Evolutionary conservation across 2,888 invertebrate species (phyloP).

Genomic region (Caenorhabditis zanzibari): DNA sequence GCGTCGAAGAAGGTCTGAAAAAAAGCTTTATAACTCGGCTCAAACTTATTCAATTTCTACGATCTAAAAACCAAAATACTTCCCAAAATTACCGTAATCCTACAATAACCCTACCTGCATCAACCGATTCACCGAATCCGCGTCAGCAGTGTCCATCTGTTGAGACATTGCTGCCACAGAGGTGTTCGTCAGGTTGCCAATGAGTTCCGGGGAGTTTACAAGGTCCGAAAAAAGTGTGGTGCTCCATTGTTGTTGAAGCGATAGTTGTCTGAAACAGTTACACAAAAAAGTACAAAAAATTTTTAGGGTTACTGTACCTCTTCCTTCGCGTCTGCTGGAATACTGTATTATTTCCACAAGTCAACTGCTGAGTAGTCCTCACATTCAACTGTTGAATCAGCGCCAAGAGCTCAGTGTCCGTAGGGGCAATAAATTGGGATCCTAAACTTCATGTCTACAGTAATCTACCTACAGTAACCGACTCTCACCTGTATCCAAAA

Average conservation of each 20-base stretch:
- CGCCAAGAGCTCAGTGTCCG: constrained; percentile 65
- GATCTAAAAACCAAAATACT: background rate
- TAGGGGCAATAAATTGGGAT: constrained; percentile 72
- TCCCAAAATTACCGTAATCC: background rate
- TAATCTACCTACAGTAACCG: too few species aligned
- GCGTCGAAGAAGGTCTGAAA: constrained; percentile 75
- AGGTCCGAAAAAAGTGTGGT: constrained; percentile 39
- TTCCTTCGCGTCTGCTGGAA: constrained; percentile 59
- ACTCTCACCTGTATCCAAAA: constrained; percentile 68
- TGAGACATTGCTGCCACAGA: constrained; percentile 53
- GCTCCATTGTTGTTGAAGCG: constrained; percentile 52
- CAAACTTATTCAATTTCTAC: background rate
- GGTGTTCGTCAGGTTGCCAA: constrained; percentile 44
- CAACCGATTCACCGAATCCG: constrained; percentile 68
- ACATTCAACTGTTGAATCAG: constrained; percentile 65
- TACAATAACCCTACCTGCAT: constrained; percentile 70
- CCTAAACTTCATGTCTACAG: constrained; percentile 21
- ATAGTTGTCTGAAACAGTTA: constrained; percentile 20
- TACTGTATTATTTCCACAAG: constrained; percentile 67
- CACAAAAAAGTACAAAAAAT: background rate
- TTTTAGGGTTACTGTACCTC: constrained; percentile 27
- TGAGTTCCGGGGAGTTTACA: constrained; percentile 19
- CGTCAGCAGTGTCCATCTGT: constrained; percentile 37
- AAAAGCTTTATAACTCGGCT: background rate
- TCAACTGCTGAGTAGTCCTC: constrained; percentile 52